Base-by-base conservation (phyloP, 2,113 vertebrate species). In the Semnornis frantzii region DNA sequence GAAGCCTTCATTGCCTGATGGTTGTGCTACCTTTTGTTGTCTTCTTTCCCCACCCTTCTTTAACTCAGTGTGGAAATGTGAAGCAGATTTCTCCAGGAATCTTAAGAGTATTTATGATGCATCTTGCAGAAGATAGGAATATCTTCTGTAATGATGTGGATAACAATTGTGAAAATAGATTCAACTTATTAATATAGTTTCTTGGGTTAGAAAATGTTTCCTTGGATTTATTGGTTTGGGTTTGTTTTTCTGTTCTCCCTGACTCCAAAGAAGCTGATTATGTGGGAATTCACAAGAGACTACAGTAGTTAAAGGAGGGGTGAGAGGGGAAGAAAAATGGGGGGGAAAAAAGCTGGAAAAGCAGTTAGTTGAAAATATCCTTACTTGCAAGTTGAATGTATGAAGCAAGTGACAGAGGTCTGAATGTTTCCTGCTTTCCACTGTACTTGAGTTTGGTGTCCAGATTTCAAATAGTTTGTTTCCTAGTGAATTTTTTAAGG, bases 1-100 rank as follows among this genome's bases (percentile, higher is more conserved):
- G n/a, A 84, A 19, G 14, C 9, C 15, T 91, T 57, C 31, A 4
- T 27, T 69, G 50, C 50, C 28, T 90, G 39, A 23, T 2, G 1
- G 19, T 71, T 2, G 0, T 6, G 2, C 18, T 85, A 42, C 33
- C 23, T 27, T 69, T 42, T 58, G 12, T 23, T 54, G 50, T 10
- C 18, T 20, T 12, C 10, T 10, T 1, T 4, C 3, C 8, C 8
- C 3, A 15, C 8, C 8, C 50, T 55, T 31, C 23, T 12, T 9
- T 44, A 48, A 7, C 12, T 5, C 44, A 50, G 10, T 0, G 2
- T 33, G n/a, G 34, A 44, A 68, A 57, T 25, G 5, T 57, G 80
- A 60, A 78, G 24, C 13, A 69, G 6, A 58, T 75, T 78, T n/a
- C 57, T 62, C 15, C 0, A 0, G 25, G 74, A 66, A 15, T 66